phyloP scores from a whole-genome alignment of 2,797 vertebrate genomes.

The Spizella passerina region DNA sequence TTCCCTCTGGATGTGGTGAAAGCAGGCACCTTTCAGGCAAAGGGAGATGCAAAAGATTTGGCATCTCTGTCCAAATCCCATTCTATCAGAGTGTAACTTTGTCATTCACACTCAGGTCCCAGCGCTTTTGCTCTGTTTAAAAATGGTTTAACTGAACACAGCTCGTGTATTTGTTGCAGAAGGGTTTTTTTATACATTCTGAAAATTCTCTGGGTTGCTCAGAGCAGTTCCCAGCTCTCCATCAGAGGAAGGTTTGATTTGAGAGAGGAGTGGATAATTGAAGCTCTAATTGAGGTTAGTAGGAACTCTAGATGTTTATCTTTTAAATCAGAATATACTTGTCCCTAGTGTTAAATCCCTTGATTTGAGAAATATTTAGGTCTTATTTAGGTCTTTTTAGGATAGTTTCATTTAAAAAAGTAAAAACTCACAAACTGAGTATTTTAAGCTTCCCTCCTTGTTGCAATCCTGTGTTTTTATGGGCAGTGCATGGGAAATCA shows the following conservation, averaged over 20 bases:
- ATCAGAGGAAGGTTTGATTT: not conserved
- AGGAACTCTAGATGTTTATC: not conserved
- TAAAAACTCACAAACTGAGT: accelerated
- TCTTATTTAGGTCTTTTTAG: not conserved
- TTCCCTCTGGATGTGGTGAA: not conserved
- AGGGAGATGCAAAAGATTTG: too few species aligned
- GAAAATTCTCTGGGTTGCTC: not conserved
- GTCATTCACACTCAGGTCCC: not conserved
- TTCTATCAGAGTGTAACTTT: not conserved
- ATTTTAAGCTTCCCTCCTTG: not conserved
- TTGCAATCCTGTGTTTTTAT: not conserved
- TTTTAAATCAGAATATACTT: not conserved
- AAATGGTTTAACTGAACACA: not conserved
- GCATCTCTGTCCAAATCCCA: not conserved
- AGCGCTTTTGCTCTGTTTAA: not conserved
- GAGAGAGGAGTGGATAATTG: not conserved
- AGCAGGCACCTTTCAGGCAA: not conserved
- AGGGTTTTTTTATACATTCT: not conserved
- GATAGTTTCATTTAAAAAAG: not conserved
- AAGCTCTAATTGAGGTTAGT: not conserved
- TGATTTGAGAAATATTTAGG: not conserved
- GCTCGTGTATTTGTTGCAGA: not conserved
- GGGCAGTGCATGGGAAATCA: not conserved
- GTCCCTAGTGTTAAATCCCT: not conserved
- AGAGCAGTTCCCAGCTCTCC: not conserved